phyloP scores from a whole-genome alignment of 2,888 invertebrate species.

The Pogonocherus hispidulus region DNA sequence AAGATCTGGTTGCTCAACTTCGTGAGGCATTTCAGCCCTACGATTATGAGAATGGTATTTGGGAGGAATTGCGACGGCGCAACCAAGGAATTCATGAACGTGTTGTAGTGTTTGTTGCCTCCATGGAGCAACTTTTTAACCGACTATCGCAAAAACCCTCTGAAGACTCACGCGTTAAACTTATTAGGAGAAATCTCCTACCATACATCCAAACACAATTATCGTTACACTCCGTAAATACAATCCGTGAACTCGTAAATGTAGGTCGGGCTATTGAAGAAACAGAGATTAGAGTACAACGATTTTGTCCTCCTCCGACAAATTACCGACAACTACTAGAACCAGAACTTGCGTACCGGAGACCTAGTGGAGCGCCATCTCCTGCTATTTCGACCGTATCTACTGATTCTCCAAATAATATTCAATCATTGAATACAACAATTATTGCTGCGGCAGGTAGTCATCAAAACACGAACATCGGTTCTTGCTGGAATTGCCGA shows the following conservation, averaged over 20 bases:
- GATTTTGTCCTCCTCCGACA: conserved; percentile 1
- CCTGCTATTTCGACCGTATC: not conserved
- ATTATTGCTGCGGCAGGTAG: not conserved
- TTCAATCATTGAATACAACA: not conserved
- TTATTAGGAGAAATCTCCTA: too few relatives aligned
- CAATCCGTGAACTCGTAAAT: too few relatives aligned
- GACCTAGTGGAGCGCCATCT: not conserved
- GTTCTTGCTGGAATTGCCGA: conserved; percentile 23
- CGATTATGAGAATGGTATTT: too few relatives aligned
- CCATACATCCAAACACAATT: too few relatives aligned
- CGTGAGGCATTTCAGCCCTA: too few relatives aligned
- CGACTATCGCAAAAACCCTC: not conserved
- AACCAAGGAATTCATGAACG: not conserved
- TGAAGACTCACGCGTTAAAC: conserved; percentile 4
- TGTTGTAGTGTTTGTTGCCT: too few relatives aligned
- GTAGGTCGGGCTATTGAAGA: too few relatives aligned
- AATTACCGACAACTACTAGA: conserved; percentile 24
- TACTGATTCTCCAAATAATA: not conserved
- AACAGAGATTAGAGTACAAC: not conserved
- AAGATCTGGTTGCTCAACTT: conserved; percentile 8
- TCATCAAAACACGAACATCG: not conserved
- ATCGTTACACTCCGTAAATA: too few relatives aligned
- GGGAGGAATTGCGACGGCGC: too few relatives aligned
- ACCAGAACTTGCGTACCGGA: conserved; percentile 30
- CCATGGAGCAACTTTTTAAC: conserved; percentile 7